phyloP scores from a whole-genome alignment of 2,888 invertebrate species.

The Rambutsinella grinnellia region DNA sequence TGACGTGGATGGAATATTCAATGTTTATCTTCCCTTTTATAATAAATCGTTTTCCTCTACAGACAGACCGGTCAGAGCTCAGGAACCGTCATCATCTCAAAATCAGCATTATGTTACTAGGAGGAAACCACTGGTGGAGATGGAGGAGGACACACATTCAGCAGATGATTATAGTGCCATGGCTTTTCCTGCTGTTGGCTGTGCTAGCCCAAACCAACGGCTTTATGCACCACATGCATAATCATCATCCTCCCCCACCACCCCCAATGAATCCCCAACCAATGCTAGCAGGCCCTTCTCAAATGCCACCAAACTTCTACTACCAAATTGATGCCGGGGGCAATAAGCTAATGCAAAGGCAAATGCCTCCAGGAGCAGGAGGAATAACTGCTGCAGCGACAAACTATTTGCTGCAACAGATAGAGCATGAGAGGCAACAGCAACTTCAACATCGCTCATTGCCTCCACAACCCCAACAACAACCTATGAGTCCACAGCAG shows the following conservation, averaged over 20 bases:
- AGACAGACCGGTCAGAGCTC: slow-evolving; percentile 13
- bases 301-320: slow-evolving; percentile 21
- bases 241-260: background rate
- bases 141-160: slow-evolving; percentile 9
- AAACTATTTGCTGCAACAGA: slow-evolving; percentile 37
- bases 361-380: slow-evolving; percentile 11
- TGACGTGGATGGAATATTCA: background rate
- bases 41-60: background rate
- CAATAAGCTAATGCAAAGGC: slow-evolving; percentile 24
- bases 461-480: slow-evolving; percentile 2
- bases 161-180: slow-evolving; percentile 4
- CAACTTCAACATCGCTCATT: slow-evolving; percentile 12
- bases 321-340: slow-evolving; percentile 30
- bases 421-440: slow-evolving; percentile 31
- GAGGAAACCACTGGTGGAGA: background rate
- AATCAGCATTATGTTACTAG: background rate
- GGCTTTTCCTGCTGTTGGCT: slow-evolving; percentile 2
- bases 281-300: slow-evolving; percentile 24
- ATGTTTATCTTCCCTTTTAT: background rate
- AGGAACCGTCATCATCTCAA: slow-evolving; percentile 6
- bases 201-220: background rate
- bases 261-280: slow-evolving; percentile 1
- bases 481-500: slow-evolving; percentile 10
- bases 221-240: background rate
- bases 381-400: slow-evolving; percentile 45